These are phyloP conservation scores for Styela clava DNA, from an alignment of 23 tunicate genomes.

Conservation along the genomic window DNA sequence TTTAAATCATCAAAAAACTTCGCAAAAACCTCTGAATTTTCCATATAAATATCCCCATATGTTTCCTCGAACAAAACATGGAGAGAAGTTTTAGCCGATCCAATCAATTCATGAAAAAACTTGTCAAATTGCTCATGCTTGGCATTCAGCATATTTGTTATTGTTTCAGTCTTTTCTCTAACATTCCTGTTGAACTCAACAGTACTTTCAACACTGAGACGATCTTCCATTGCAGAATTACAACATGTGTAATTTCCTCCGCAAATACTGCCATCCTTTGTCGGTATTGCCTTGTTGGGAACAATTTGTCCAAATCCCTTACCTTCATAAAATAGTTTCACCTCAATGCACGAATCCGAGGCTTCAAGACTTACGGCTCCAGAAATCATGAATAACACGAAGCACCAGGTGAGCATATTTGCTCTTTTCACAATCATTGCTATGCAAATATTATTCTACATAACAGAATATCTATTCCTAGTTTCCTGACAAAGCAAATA, in stretches of 20 bases:
- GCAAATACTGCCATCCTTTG: background rate
- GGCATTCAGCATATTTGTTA: background rate
- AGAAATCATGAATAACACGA: background rate
- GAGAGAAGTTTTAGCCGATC: slow-evolving; percentile 13
- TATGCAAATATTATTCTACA: background rate
- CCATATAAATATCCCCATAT: slow-evolving; percentile 44
- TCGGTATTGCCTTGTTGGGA: background rate
- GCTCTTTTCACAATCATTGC: background rate
- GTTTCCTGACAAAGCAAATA: background rate
- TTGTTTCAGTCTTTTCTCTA: background rate
- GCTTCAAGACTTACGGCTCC: background rate
- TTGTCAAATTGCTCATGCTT: slow-evolving; percentile 8
- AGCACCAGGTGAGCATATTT: background rate
- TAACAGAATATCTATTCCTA: background rate
- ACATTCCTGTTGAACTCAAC: slow-evolving; percentile 13
- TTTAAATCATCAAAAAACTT: slow-evolving; percentile 43
- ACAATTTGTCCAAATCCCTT: background rate
- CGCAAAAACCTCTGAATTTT: slow-evolving; percentile 43
- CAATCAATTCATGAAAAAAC: slow-evolving; percentile 37
- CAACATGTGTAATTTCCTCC: slow-evolving; percentile 27
- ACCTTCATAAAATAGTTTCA: background rate
- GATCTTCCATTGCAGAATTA: slow-evolving; percentile 21
- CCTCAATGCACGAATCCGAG: background rate
- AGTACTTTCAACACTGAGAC: slow-evolving; percentile 8
- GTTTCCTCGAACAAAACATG: slow-evolving; percentile 46